Base-by-base conservation (phyloP, 2,113 vertebrate species). In the Lepisosteus oculatus region DNA sequence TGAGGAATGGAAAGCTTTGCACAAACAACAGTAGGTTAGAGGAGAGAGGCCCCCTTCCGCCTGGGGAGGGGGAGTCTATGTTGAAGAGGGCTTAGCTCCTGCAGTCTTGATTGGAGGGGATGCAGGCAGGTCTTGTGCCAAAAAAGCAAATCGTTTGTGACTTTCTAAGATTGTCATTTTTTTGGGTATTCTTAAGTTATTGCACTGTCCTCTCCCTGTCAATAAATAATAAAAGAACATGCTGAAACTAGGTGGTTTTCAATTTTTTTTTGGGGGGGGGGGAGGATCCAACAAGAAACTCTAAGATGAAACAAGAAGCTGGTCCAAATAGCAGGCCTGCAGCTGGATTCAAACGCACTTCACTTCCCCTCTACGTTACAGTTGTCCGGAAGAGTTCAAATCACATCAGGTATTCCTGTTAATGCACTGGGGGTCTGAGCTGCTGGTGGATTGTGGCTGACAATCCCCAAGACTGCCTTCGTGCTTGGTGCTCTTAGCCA, bases 181-280 rank as follows among this genome's bases (percentile, higher is more conserved):
- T 29, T 12, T 42, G 11, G 12, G 13, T 47, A 57, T 15, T 55
- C n/a, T 66, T 66, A 14, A 17, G 42, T 56, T 43, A 56, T 42
- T 67, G 17, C 17, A 43, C 55, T 61, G 43, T 45, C 61, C 59
- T 61, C 43, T 70, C 13, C n/a, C 57, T 47, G 72, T 73, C 9
- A 57, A 45, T 51, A 17, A 51, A 5, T 0, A 51, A 51, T 51
- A 51, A 54, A 45, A 70, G 62, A 73, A 69, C 43, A 55, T 51
- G 63, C 67, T 6, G 61, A 43, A 61, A 55, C 11, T 64, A 71
- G 11, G 41, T 17, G 55, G 5, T 45, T 6, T 8, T 43, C 11
- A 13, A 45, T 55, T 14, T 65, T 64, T 6, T 65, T 42, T 72
- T 12, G 5, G 11, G 29, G 29, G 29, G 29, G 29, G 29, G 29